Evolutionary conservation across 1,140 invertebrate genomes (phyloP).

Genomic region (Rhyzopertha dominica): DNA sequence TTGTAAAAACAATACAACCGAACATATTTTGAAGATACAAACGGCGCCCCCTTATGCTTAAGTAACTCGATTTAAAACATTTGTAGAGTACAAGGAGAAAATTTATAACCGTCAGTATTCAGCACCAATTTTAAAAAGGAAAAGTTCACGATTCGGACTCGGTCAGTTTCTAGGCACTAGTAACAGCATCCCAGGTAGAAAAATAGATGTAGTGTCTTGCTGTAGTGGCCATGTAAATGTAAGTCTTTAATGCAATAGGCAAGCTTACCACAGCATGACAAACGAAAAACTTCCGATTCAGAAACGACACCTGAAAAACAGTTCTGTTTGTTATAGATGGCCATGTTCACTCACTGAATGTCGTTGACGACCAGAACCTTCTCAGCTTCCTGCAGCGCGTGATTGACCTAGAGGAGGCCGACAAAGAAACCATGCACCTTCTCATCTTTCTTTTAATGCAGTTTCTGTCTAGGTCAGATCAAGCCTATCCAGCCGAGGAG

Average conservation of each 20-base stretch:
- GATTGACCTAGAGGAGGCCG: constrained; percentile 89
- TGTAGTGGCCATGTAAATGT: constrained; percentile 40
- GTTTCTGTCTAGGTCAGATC: constrained; percentile 73
- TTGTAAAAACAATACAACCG: too few species aligned
- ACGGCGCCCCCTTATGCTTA: too few species aligned
- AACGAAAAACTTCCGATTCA: too few species aligned
- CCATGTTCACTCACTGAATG: constrained; percentile 69
- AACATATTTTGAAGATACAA: too few species aligned
- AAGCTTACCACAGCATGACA: too few species aligned
- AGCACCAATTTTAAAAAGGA: constrained; percentile 82
- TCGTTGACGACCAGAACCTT: constrained; percentile 64
- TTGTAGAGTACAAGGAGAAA: constrained; percentile 76
- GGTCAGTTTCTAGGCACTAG: constrained; percentile 73
- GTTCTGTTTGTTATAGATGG: constrained; percentile 70
- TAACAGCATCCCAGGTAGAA: constrained; percentile 61
- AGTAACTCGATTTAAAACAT: constrained; percentile 9
- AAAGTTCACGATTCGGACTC: constrained; percentile 85
- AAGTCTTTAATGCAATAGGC: too few species aligned
- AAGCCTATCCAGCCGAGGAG: constrained; percentile 80
- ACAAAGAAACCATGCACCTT: constrained; percentile 92
- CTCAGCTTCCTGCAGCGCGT: constrained; percentile 69
- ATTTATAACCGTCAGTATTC: constrained; percentile 84
- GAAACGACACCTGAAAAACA: too few species aligned
- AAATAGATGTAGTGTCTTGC: constrained; percentile 49
- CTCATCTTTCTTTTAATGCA: constrained; percentile 96